These are phyloP conservation scores for Halocaridina rubra DNA, from an alignment of 2,888 invertebrate genomes.

Conservation along the genomic window DNA sequence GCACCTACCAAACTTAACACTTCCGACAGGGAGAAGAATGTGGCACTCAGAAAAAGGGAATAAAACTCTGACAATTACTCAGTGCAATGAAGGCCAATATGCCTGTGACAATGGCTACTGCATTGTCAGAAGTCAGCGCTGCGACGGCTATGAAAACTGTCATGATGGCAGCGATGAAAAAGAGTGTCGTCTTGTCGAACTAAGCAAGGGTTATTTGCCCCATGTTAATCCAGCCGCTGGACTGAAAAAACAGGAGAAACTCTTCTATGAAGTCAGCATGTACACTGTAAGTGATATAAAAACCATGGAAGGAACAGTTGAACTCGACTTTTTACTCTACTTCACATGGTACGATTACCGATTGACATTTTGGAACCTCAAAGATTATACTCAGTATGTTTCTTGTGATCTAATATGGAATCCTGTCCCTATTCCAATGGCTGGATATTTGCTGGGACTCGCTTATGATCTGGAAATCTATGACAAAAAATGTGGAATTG, in stretches of 20 bases:
- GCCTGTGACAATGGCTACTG: slow-evolving; percentile 15
- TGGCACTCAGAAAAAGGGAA: background rate
- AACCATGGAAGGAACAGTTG: slow-evolving; percentile 1
- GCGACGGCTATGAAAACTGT: slow-evolving; percentile 23
- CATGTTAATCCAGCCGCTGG: background rate
- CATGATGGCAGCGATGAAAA: slow-evolving; percentile 19
- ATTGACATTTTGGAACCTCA: slow-evolving; percentile 29
- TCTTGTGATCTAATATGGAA: slow-evolving; percentile 29
- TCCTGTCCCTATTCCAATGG: slow-evolving; percentile 5
- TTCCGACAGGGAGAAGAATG: background rate
- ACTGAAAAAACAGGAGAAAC: background rate
- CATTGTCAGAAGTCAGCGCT: background rate
- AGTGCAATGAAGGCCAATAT: slow-evolving; percentile 12
- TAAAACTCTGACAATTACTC: background rate
- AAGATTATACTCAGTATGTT: background rate
- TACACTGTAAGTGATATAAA: slow-evolving; percentile 1
- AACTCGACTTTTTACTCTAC: slow-evolving; percentile 1
- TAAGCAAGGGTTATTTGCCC: slow-evolving; percentile 15
- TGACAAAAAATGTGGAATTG: slow-evolving; percentile 1
- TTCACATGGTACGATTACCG: slow-evolving; percentile 22
- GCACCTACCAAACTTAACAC: background rate
- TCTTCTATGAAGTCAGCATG: background rate
- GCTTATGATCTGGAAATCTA: slow-evolving; percentile 7
- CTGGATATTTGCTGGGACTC: background rate
- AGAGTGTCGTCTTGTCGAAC: background rate